These are phyloP conservation scores for Megatriorchis doriae DNA, from an alignment of 2,113 vertebrate species.

Conservation along the genomic window DNA sequence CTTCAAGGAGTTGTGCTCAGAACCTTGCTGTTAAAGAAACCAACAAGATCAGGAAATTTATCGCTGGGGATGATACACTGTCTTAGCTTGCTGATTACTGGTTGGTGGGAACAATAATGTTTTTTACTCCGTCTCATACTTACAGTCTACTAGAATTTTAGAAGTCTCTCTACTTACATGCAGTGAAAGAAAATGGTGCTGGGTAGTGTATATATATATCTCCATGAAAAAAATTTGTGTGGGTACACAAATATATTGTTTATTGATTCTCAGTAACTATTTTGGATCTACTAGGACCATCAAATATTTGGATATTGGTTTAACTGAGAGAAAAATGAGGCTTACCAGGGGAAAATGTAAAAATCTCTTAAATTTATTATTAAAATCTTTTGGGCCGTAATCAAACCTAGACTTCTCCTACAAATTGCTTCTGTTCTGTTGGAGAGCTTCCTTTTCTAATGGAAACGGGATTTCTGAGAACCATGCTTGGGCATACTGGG, in stretches of 20 bases:
- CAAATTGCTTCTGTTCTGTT: not conserved
- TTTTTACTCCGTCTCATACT: not conserved
- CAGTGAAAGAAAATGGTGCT: not conserved
- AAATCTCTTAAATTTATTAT: not conserved
- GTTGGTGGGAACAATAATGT: not conserved
- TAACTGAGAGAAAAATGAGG: not conserved
- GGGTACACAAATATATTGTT: not conserved
- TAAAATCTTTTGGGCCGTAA: not conserved
- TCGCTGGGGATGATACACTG: not conserved
- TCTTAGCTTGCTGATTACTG: not conserved
- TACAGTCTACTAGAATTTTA: not conserved
- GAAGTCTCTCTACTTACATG: not conserved
- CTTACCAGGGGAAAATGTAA: not conserved
- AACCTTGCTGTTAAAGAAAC: not conserved
- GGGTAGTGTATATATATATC: not conserved
- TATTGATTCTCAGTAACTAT: not conserved
- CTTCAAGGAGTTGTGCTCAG: not conserved
- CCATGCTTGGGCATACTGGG: not conserved
- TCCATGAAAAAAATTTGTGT: not conserved
- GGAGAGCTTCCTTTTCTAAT: not conserved
- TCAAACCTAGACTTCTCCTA: not conserved
- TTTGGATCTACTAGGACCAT: not conserved
- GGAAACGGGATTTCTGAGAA: not conserved
- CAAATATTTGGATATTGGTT: not conserved
- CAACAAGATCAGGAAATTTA: not conserved